Evolutionary conservation across 2,113 vertebrate genomes (phyloP).

Genomic region (Pongo abelii): DNA sequence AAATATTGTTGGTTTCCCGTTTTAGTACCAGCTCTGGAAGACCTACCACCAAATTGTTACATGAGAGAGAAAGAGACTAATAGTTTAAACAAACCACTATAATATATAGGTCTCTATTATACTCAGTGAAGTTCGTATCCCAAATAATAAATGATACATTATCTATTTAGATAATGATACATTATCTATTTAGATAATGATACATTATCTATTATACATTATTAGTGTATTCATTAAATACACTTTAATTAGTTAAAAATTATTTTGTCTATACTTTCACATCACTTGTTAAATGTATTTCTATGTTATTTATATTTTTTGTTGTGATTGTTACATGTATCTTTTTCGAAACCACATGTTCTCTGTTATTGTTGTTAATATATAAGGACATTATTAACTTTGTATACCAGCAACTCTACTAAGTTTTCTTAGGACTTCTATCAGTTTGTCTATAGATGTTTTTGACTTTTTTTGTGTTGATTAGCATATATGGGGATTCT

Average conservation of each 20-base stretch:
- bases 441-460: background rate
- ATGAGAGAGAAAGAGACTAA: background rate
- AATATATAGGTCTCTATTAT: background rate
- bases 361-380: background rate
- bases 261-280: background rate
- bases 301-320: background rate
- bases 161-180: background rate
- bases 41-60: background rate
- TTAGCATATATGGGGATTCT: background rate
- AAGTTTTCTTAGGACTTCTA: background rate
- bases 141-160: background rate
- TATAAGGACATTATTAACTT: slow-evolving; percentile 4
- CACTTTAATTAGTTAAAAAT: background rate
- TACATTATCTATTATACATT: background rate
- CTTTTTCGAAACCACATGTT: background rate
- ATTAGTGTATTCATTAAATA: background rate
- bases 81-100: background rate
- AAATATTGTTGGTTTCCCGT: background rate
- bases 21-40: background rate
- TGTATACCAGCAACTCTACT: background rate
- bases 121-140: background rate
- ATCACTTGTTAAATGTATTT: background rate
- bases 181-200: background rate
- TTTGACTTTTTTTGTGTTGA: background rate
- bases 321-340: background rate